Evolutionary conservation across 2,113 vertebrate genomes (phyloP).

Genomic region (Quiscalus mexicanus): DNA sequence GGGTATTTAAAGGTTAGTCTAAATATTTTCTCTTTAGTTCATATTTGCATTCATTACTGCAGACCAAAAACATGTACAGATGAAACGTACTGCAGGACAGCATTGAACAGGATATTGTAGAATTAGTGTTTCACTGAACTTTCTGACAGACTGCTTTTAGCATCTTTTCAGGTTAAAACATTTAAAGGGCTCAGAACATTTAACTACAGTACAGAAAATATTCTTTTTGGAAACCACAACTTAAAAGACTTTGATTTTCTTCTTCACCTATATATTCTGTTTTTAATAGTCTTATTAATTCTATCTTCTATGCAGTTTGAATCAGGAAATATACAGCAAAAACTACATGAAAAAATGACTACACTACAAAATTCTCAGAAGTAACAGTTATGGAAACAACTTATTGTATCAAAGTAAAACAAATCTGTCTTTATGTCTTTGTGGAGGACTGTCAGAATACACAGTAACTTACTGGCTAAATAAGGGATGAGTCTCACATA

Average conservation of each 20-base stretch:
- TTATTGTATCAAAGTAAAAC: constrained; percentile 55
- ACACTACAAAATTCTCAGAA: constrained; percentile 29
- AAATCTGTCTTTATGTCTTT: constrained; percentile 40
- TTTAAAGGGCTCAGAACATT: neutral
- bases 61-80: neutral
- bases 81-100: neutral
- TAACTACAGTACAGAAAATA: neutral
- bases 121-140: neutral
- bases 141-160: neutral
- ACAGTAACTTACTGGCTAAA: constrained; percentile 14
- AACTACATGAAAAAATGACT: constrained; percentile 32
- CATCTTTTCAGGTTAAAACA: neutral
- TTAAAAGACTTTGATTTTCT: neutral
- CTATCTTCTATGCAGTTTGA: neutral
- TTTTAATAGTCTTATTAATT: constrained; percentile 9
- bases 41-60: neutral
- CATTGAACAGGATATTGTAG: neutral
- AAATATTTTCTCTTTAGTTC: neutral
- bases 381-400: constrained; percentile 26
- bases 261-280: neutral
- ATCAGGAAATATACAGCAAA: neutral
- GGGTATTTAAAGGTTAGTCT: neutral
- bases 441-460: constrained; percentile 27
- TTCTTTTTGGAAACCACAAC: neutral
- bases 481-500: constrained; percentile 15